Conservation (phyloP, 2,113 vertebrate genomes). For the Irena cyanogastra region DNA sequence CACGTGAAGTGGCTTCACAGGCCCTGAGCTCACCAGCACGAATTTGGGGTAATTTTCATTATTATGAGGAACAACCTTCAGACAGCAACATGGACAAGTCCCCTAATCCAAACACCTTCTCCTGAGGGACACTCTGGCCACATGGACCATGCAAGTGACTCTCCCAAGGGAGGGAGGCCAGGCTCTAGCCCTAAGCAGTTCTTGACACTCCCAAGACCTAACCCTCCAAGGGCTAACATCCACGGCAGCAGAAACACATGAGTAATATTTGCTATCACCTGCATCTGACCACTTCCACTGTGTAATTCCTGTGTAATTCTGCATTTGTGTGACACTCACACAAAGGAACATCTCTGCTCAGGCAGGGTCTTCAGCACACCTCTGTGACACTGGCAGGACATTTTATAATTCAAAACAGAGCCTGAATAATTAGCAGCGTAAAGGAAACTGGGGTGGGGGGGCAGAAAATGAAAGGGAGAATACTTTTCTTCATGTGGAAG, state of each 20-base stretch:
- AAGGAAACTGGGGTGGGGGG: not conserved
- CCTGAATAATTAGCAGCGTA: not conserved
- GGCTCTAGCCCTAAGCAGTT: not conserved
- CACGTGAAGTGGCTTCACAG: not conserved
- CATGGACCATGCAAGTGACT: not conserved
- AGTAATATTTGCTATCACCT: not conserved
- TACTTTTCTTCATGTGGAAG: not conserved
- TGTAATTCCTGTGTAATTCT: not conserved
- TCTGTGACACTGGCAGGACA: not conserved
- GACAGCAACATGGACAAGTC: not conserved
- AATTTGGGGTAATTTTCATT: not conserved
- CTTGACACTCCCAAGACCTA: not conserved
- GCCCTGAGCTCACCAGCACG: not conserved
- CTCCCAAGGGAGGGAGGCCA: not conserved
- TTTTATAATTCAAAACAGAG: not conserved
- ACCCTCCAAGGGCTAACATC: not conserved
- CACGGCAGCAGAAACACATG: not conserved
- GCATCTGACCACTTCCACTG: not conserved
- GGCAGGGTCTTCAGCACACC: not conserved
- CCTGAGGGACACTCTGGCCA: not conserved
- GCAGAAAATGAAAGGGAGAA: not conserved
- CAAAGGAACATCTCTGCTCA: not conserved
- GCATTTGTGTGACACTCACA: not conserved
- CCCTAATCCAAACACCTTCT: not conserved
- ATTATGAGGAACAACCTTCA: not conserved